Evolutionary conservation across 1,140 invertebrate genomes (phyloP), one percentile per base, ranked within the genome.

Genomic region (Dendrolimus kikuchii): DNA sequence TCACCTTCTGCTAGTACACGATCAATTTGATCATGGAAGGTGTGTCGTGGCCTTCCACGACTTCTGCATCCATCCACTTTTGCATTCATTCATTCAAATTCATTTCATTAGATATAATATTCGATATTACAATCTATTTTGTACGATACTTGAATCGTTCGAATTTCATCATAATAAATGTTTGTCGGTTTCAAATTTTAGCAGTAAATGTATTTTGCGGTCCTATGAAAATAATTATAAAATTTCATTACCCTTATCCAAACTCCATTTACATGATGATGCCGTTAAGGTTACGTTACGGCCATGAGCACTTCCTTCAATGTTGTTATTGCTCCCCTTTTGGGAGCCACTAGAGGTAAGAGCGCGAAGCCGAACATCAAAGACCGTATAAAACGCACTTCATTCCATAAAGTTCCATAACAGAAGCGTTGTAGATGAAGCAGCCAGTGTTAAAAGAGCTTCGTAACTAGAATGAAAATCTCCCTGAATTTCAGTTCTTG

Each of bases 281-380:
- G 43, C 58, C 63, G 57, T 69, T 68, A 66, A 64, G 57, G 50
- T 45, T 52, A 58, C 46, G 60, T 57, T 65, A 59, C 58, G 60
- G 62, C 48, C 57, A 41, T 60, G 59, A 59, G 62, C 63, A 64
- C 66, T 72, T 74, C 59, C 55, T 55, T 69, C 64, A 39, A 66
- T 68, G 67, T 68, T 73, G 66, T 73, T 75, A 73, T 71, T 70
- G 60, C 63, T 64, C 46, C 51, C 62, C 73, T 57, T 62, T 66
- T 41, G 63, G 65, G 70, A 75, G 54, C 67, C 65, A 72, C 67
- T 74, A 64, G 57, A 64, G 59, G 57, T 75, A 68, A 71, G 67
- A 74, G 70, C 69, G 66, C 64, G 64, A 73, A 78, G 74, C 65
- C 64, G 70, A 77, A 83, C 70, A 79, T 84, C 75, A 74, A 81